phyloP scores from a whole-genome alignment of 2,797 vertebrate genomes.

The Molossus alvarezi region DNA sequence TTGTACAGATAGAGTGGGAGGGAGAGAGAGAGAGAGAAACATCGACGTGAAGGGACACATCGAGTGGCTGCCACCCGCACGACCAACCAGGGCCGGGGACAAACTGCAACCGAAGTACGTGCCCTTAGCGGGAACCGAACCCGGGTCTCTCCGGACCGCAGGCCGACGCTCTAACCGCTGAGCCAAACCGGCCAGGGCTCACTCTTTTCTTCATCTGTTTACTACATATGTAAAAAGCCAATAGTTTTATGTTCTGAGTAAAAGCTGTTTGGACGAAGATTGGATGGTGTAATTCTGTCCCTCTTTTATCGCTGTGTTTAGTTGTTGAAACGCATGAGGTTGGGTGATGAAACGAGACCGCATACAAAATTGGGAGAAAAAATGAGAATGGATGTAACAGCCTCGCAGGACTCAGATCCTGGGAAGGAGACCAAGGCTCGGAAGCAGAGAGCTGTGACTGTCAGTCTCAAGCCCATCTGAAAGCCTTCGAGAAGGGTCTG shows the following conservation, averaged over 20 bases:
- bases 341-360: slow-evolving; percentile 34
- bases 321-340: not conserved
- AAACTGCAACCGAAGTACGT: too few species aligned
- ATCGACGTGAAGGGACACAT: too few species aligned
- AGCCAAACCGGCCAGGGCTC: too few species aligned
- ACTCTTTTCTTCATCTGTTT: not conserved
- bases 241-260: not conserved
- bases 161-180: too few species aligned
- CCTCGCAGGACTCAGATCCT: slow-evolving; percentile 9
- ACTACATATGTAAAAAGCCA: not conserved
- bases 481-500: not conserved
- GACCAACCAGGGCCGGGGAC: too few species aligned
- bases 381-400: not conserved
- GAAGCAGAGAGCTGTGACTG: not conserved
- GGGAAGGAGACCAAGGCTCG: not conserved
- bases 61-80: too few species aligned
- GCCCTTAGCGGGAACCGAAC: too few species aligned
- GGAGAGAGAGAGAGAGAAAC: too few species aligned
- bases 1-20: too few species aligned
- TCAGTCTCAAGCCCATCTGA: not conserved
- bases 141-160: too few species aligned
- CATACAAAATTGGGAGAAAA: slow-evolving; percentile 6
- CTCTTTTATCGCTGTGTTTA: slow-evolving; percentile 6
- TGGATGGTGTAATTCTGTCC: slow-evolving; percentile 18
- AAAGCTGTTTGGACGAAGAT: not conserved